Evolutionary conservation across 1,140 invertebrate species (phyloP).

Genomic region (Glossosoma conforme): DNA sequence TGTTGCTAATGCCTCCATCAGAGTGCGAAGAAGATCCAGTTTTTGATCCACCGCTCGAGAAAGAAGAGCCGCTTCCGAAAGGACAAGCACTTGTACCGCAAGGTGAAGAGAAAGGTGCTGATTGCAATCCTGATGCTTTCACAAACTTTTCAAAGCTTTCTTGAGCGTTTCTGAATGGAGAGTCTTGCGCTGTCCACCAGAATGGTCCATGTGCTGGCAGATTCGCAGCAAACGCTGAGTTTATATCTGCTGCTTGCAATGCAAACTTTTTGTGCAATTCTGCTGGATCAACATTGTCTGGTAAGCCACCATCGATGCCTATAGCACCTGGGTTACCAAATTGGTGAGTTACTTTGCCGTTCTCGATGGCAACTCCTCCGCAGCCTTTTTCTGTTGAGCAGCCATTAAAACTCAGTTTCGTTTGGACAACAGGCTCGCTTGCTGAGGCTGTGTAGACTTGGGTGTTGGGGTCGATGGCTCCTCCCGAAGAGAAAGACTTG

Average conservation of each 20-base stretch:
- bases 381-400: conserved; percentile 45
- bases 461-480: neutral
- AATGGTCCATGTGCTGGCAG: conserved; percentile 37
- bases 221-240: conserved; percentile 33
- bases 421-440: conserved; percentile 38
- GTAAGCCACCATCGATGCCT: conserved; percentile 35
- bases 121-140: conserved; percentile 27
- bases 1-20: conserved; percentile 18
- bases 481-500: conserved; percentile 10
- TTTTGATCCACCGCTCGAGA: conserved; percentile 7
- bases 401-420: conserved; percentile 42
- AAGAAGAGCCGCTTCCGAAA: conserved; percentile 11
- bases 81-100: conserved; percentile 20
- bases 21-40: conserved; percentile 3
- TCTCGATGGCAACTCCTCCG: conserved; percentile 45
- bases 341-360: conserved; percentile 41
- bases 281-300: conserved; percentile 29
- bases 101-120: conserved; percentile 19
- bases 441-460: neutral
- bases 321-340: conserved; percentile 40
- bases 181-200: conserved; percentile 53
- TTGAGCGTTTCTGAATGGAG: conserved; percentile 47
- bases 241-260: conserved; percentile 36
- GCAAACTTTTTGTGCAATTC: conserved; percentile 40
- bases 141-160: conserved; percentile 37